Base-by-base conservation (phyloP, 2,113 vertebrate species). In the Platichthys stellatus region DNA sequence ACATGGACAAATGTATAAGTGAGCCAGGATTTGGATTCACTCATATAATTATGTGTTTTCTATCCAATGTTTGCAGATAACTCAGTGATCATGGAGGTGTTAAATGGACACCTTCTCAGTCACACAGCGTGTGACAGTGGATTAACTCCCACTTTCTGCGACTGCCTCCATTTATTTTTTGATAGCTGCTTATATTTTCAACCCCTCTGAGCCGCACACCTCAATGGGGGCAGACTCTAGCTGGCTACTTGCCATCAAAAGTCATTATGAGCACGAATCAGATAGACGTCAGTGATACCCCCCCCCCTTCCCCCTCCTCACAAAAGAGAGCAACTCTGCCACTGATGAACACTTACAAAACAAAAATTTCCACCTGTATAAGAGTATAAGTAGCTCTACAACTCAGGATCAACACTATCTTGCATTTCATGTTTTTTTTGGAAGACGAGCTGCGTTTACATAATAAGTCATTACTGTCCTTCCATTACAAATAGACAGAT, bases 401-500 rank as follows among this genome's bases (percentile, higher is more conserved):
- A 31, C 31, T 31, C 5, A 31, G 31, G 31, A 31, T 31, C 31
- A 31, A 31, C 31, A 31, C 5, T 5, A 7, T 31, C 31, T 31
- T 31, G 31, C 31, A 31, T 31, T 31, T 31, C 6, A 31, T 31
- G 31, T 6, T 31, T 31, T 7, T 7, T 31, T 31, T 2, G 1
- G 6, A 31, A 31, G 31, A 7, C 31, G 6, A 31, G 31, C 6
- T 7, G 31, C 31, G 7, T 31, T 31, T 31, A 7, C 1, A 31
- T 31, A 31, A 31, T 31, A 31, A 38, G 8, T 10, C 8, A 38
- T 59, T 35, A 57, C 7, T 51, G 7, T 45, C 58, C 31, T 72
- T 83, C 69, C 47, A 75, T 24, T 65, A 51, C 21, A 7, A 31
- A 75, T 59, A 1, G 45, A 60, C 59, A 2, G 47, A 49, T 57